Percentiles rank a stretch among this genome's conserved stretches.
Evolutionary conservation across 1,140 invertebrate genomes (phyloP).

Genomic region (Drosophila grimshawi): DNA sequence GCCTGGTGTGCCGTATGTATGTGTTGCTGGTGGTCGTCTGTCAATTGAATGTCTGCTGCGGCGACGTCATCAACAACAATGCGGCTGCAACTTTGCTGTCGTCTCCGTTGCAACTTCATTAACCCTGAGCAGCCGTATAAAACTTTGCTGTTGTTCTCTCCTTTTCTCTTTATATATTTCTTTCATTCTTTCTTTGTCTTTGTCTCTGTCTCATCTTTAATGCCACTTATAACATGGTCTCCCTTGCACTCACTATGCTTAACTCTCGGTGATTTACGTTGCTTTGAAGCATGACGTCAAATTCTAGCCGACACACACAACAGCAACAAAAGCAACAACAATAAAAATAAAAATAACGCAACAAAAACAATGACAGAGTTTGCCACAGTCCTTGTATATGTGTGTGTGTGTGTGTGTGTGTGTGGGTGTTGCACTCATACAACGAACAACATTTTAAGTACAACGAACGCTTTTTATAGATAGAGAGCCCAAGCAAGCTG

Average conservation of each 20-base stretch:
- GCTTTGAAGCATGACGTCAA: constrained; percentile 79
- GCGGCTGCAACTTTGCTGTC: constrained; percentile 44
- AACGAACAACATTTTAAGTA: constrained; percentile 45
- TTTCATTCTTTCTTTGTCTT: neutral
- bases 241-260: constrained; percentile 22
- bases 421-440: constrained; percentile 62
- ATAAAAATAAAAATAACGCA: constrained; percentile 63
- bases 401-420: constrained; percentile 34
- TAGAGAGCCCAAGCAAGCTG: constrained; percentile 38
- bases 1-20: neutral
- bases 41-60: constrained; percentile 77
- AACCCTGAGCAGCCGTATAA: constrained; percentile 57
- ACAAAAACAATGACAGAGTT: constrained; percentile 22
- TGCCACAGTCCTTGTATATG: constrained; percentile 13
- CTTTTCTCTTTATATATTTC: neutral
- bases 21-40: constrained; percentile 67
- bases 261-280: constrained; percentile 65
- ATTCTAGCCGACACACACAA: constrained; percentile 55
- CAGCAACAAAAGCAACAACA: constrained; percentile 37
- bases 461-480: constrained; percentile 54
- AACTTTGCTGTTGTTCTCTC: constrained; percentile 24
- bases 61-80: constrained; percentile 55
- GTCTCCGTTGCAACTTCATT: constrained; percentile 73
- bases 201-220: neutral
- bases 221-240: neutral